Evolutionary conservation across 2,113 vertebrate species (phyloP), one percentile per base, ranked within the genome.

Genomic region (Osmerus mordax): DNA sequence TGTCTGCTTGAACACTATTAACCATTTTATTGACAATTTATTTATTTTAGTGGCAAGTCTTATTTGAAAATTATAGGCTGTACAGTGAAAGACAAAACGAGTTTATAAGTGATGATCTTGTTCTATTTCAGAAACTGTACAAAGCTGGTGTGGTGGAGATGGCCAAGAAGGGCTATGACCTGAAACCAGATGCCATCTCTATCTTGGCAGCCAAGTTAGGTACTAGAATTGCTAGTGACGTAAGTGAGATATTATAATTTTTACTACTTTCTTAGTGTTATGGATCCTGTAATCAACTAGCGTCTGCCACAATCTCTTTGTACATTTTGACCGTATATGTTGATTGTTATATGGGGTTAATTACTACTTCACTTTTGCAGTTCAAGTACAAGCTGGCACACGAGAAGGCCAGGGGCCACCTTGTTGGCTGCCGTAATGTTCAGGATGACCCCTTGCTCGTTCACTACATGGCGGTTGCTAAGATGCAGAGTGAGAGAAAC

Each of bases 151-250:
- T 97, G 74, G 93, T 95, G 82, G 94, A 94, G 66, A 88, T 93
- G 76, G 94, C 90, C 80, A 96, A 94, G 76, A 98, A 96, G 82
- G 97, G 97, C 6, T 93, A 95, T 54, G 89, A 98, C 79, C 91
- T 98, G 65, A 92, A 90, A 87, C 79, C 79, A 13, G 97, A 99
- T 74, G 96, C 97, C 74, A 96, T 99, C 76, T 70, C 96, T 3
- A 95, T 99, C 73, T 32, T 92, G 75, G 95, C 96, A 74, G 97
- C 97, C 68, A 98, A 93, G 80, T 81, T 93, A 53, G 92, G 95
- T 9, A 93, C 96, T 69, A 94, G 92, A 51, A 98, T 98, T 80
- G 96, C 95, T 70, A 99, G 97, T 69, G 92, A 99, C 78, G 97
- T 99, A 62, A 25, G 60, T 62, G 60, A 21, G 19, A 29, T 28